phyloP scores from a whole-genome alignment of 2,888 invertebrate genomes.

The Scaptodrosophila latifasciaeformis region DNA sequence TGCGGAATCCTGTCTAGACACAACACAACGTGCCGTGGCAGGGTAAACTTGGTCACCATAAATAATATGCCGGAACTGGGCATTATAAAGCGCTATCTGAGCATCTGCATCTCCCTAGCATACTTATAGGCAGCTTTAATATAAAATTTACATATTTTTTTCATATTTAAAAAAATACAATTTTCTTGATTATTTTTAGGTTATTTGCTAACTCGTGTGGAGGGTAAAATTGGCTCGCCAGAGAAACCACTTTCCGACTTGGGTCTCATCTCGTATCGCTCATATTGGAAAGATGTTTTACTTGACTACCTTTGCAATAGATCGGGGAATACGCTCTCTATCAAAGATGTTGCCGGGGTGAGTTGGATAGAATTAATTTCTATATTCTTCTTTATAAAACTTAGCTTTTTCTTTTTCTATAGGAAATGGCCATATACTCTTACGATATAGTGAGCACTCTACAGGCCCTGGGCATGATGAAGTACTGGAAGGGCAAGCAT shows the following conservation, averaged over 20 bases:
- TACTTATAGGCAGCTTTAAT: constrained; percentile 51
- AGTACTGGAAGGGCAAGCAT: constrained; percentile 99
- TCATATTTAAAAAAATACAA: not conserved
- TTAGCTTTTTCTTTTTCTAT: constrained; percentile 27
- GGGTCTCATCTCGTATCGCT: constrained; percentile 96
- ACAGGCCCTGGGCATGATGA: constrained; percentile 97
- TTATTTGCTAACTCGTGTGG: constrained; percentile 95
- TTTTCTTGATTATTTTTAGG: constrained; percentile 78
- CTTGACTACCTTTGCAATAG: constrained; percentile 92
- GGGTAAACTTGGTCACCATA: constrained; percentile 68
- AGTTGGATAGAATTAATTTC: constrained; percentile 2
- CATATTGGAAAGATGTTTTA: constrained; percentile 98
- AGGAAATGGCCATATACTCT: constrained; percentile 96
- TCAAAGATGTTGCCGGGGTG: constrained; percentile 85
- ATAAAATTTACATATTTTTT: constrained; percentile 12
- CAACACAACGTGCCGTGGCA: constrained; percentile 45
- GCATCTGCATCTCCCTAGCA: constrained; percentile 35
- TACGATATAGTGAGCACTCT: constrained; percentile 98
- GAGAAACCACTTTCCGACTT: constrained; percentile 98
- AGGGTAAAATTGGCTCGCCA: constrained; percentile 99
- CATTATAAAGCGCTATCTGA: constrained; percentile 35
- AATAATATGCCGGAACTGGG: constrained; percentile 63
- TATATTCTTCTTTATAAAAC: not conserved
- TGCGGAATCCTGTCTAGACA: constrained; percentile 67
- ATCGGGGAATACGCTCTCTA: constrained; percentile 90